Conservation (phyloP, 2,888 invertebrate species). For the Melinopterus prodromus region DNA sequence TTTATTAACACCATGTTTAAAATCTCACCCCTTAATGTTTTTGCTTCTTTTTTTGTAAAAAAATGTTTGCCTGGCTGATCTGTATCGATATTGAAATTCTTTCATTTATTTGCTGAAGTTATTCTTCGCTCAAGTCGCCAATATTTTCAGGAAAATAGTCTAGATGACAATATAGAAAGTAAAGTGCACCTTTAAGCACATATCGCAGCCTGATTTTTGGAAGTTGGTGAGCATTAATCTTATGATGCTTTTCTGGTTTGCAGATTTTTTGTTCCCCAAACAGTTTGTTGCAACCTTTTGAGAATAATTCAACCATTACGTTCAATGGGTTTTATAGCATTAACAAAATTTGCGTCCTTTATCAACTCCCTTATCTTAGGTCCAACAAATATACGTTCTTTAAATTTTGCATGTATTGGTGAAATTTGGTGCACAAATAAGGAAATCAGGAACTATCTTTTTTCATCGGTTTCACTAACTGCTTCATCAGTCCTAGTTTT, state of each 20-base stretch:
- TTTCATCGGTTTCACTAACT: no score
- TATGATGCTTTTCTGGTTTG: conserved; percentile 41
- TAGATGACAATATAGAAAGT: neutral
- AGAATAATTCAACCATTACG: neutral
- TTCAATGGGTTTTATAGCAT: neutral
- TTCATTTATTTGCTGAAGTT: conserved; percentile 6
- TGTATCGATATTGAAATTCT: neutral
- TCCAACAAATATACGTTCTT: no score
- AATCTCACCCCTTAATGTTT: neutral
- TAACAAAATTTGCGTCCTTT: neutral
- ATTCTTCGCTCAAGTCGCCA: no score
- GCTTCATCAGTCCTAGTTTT: no score
- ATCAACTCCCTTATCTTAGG: neutral
- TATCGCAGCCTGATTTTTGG: conserved; percentile 46
- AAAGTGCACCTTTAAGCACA: conserved; percentile 53
- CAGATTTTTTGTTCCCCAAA: conserved; percentile 32
- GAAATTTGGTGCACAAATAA: no score
- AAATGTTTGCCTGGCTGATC: neutral
- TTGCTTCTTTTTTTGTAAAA: neutral
- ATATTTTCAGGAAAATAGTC: no score
- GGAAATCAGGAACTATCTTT: no score
- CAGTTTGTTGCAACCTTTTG: conserved; percentile 22
- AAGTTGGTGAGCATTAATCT: conserved; percentile 44
- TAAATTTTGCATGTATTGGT: no score
- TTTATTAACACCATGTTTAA: neutral